Base-by-base conservation (phyloP, 2,113 vertebrate genomes). In the Periophthalmus modestus region DNA sequence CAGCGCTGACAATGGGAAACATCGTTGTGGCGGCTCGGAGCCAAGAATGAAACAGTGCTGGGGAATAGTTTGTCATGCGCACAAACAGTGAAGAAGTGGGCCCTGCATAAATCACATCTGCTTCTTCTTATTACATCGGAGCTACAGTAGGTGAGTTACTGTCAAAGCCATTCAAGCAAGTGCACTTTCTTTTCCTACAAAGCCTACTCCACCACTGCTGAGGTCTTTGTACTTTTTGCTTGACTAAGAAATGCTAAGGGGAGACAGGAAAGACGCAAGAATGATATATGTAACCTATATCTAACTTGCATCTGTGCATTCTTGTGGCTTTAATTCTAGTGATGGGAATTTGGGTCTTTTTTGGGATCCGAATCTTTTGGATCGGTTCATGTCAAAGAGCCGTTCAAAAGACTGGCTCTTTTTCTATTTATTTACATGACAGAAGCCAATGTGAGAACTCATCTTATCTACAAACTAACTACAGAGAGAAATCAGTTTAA, bases 1-100 rank as follows among this genome's bases (percentile, higher is more conserved):
- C 68, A 47, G 71, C 71, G n/a, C 71, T 48, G 74, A 74, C 1
- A 5, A 75, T 82, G 39, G 7, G 48, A 85, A 89, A 86, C 81
- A 76, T 78, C n/a, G n/a, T n/a, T 28, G 13, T 74, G 65, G 3
- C 11, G 80, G 82, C 73, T 65, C 13, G 0, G 34, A 7, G 85
- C 80, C 78, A 89, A 84, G 77, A 82, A 15, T 5, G 69, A 70
- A 48, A 28, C 70, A 83, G 36, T 0, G 28, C 74, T 66, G 66
- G 36, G 69, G 28, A 28, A 28, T 3, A 28, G 62, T 23, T 6
- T 69, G 57, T 59, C 69, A 73, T 43, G 21, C 36, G 74, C 61
- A 43, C 55, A 70, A 65, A 68, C 66, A 83, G 69, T 78, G 71
- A 71, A 36, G 43, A 21, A 16, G 67, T 67, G 72, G 58, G 54